Evolutionary conservation across 1,140 invertebrate genomes (phyloP), one percentile per base, ranked within the genome.

Genomic region (Physella acuta): DNA sequence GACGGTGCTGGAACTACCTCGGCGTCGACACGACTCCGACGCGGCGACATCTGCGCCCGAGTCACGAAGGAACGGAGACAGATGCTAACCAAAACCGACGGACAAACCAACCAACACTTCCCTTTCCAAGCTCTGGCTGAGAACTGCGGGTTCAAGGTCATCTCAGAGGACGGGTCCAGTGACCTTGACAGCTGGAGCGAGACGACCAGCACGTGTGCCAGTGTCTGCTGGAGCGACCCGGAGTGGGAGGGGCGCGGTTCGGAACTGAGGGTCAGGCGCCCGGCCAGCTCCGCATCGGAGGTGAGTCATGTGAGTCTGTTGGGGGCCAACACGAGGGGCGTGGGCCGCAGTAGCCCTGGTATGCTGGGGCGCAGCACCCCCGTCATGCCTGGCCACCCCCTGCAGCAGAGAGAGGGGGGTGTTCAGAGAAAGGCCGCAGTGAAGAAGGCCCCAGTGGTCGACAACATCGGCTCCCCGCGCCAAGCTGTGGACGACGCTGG

Each of bases 71-170:
- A 44, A 20, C 8, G 8, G 39, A 8, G 39, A 8, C 8, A 20
- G 39, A 44, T 44, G 39, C 8, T 44, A 8, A 8, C 8, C 39
- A 44, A 44, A 20, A 20, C 39, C 8, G 39, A 44, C 8, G 39
- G 39, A 8, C 8, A 8, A 8, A 20, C 39, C 39, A 44, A 44
- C 20, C 39, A 44, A 20, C 8, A 8, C 8, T n/a, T n/a, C n/a
- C 1, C 59, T 11, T 61, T 61, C 26, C 34, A 61, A 8, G 20
- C n/a, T 28, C n/a, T 61, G 59, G 59, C 36, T n/a, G 59, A 61
- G 36, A 61, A 61, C 59, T 61, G 59, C 24, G 59, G 59, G 17
- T 61, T 61, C 36, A 61, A 61, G 24, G 36, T 44, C n/a, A 61
- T 61, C 11, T 3, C 5, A 37, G 59, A 61, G 28, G 59, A 44